Percentiles rank a stretch among this genome's conserved stretches.
Conservation (phyloP, 2,888 invertebrate species). For the Trichopoda pennipes region DNA sequence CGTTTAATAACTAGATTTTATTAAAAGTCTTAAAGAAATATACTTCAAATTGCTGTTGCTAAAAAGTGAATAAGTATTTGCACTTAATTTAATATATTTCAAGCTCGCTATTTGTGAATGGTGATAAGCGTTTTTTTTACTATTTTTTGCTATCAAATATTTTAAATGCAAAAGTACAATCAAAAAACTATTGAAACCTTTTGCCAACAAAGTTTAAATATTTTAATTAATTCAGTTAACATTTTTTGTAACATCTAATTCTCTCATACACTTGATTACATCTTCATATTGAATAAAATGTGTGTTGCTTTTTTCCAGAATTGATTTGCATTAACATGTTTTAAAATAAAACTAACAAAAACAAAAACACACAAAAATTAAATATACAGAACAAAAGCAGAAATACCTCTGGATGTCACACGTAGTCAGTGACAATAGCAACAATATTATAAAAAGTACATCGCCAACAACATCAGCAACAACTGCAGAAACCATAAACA, state of each 20-base stretch:
- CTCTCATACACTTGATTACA: constrained; percentile 36
- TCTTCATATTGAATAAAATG: constrained; percentile 19
- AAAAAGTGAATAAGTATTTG: background rate
- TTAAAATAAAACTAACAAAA: constrained; percentile 13
- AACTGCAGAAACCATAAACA: constrained; percentile 42
- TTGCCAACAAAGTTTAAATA: constrained; percentile 27
- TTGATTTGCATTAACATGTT: constrained; percentile 62
- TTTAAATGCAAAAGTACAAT: background rate
- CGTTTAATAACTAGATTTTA: no score
- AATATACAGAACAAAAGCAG: constrained; percentile 22
- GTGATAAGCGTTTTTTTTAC: background rate
- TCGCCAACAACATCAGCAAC: constrained; percentile 13
- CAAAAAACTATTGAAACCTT: constrained; percentile 27
- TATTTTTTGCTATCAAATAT: background rate
- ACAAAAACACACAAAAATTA: background rate
- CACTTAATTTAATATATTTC: constrained; percentile 26
- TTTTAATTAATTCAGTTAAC: constrained; percentile 54
- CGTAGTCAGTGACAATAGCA: constrained; percentile 36
- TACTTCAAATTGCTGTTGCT: no score
- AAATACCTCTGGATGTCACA: constrained; percentile 50
- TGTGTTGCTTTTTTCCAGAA: constrained; percentile 40
- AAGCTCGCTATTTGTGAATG: constrained; percentile 27
- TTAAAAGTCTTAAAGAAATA: no score
- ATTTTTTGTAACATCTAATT: constrained; percentile 37
- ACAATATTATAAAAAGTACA: constrained; percentile 52